A percentile compares a stretch with the other conserved stretches of the same genome.
phyloP scores from a whole-genome alignment of 2,888 invertebrate species.

The Lycophotia porphyrea region DNA sequence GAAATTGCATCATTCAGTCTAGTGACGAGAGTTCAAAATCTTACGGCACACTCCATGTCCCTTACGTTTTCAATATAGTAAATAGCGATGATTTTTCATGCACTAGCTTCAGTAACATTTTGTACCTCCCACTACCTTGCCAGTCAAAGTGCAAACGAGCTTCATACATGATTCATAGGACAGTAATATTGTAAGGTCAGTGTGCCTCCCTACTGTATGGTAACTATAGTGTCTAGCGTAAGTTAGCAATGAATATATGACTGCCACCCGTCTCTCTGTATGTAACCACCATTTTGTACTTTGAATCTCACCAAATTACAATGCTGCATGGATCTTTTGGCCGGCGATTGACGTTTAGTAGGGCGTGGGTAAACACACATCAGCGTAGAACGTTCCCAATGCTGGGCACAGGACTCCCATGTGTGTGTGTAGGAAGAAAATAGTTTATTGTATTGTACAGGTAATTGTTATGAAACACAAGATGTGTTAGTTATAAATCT shows the following conservation, averaged over 20 bases:
- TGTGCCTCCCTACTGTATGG: constrained; percentile 43
- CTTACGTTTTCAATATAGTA: background rate
- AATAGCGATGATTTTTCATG: background rate
- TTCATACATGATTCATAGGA: background rate
- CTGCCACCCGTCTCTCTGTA: constrained; percentile 33
- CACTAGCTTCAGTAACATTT: background rate
- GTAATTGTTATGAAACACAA: background rate
- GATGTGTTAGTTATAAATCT: background rate
- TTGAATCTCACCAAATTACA: constrained; percentile 48
- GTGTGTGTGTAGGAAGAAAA: background rate
- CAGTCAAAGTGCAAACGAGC: background rate
- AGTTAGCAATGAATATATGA: constrained; percentile 58
- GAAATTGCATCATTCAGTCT: background rate
- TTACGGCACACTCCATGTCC: background rate
- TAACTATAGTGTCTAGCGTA: constrained; percentile 51
- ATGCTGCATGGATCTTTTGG: background rate
- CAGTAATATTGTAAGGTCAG: constrained; percentile 21
- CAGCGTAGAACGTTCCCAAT: background rate
- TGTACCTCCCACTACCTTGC: background rate
- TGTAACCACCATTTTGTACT: constrained; percentile 2
- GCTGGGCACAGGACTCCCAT: background rate
- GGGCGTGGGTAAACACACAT: background rate
- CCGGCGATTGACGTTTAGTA: background rate
- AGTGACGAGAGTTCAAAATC: background rate
- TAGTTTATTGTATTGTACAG: background rate